Percentiles rank a stretch among this genome's conserved stretches.
Evolutionary conservation across 2,888 invertebrate genomes (phyloP).

Genomic region (Palloptera scutellata): DNA sequence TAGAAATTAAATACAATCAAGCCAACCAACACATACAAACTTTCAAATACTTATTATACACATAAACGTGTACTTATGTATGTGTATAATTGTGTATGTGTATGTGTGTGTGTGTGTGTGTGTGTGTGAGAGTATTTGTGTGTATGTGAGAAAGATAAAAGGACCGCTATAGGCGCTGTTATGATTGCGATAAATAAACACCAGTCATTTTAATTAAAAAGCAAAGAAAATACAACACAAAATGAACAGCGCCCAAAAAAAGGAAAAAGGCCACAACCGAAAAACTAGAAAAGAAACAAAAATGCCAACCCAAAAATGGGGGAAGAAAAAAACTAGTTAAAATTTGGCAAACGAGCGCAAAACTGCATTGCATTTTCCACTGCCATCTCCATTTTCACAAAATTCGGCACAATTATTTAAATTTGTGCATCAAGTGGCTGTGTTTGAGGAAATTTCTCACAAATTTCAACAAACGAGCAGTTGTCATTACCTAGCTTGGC

Average conservation of each 20-base stretch:
- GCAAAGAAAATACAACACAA: constrained; percentile 24
- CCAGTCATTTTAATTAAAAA: constrained; percentile 22
- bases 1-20: too few species aligned
- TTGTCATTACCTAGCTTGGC: too few species aligned
- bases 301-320: not conserved
- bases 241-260: constrained; percentile 1
- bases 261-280: not conserved
- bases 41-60: not conserved
- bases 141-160: constrained; percentile 4
- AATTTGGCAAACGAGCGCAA: constrained; percentile 7
- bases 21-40: not conserved
- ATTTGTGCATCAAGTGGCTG: not conserved
- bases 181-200: constrained; percentile 21
- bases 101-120: not conserved
- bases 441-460: too few species aligned
- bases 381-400: not conserved
- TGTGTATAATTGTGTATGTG: not conserved
- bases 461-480: too few species aligned
- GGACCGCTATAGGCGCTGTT: constrained; percentile 24
- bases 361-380: constrained; percentile 5
- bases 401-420: not conserved
- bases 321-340: constrained; percentile 6
- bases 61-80: not conserved
- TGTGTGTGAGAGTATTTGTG: not conserved
- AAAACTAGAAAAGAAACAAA: constrained; percentile 7